Evolutionary conservation across 2,113 vertebrate genomes (phyloP), one percentile per base, ranked within the genome.

Genomic region (Ellobius talpinus): DNA sequence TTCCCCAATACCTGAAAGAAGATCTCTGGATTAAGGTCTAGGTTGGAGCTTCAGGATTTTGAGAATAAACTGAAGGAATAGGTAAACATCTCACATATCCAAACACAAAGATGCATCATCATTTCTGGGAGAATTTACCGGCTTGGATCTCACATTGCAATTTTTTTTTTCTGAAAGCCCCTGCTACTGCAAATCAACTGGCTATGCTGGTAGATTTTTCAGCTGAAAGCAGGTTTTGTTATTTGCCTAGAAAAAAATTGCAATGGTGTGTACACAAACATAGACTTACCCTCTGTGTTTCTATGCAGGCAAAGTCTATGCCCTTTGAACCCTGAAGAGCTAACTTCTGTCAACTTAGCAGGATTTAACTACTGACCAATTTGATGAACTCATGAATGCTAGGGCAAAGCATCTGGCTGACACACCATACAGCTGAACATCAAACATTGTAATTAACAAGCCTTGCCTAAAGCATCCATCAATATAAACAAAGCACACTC

Each of bases 381-480:
- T 92, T 73, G 50, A 81, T 42, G 36, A 63, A 72, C 47, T 91
- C 55, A 85, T 9, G 88, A 93, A 93, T 72, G 63, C 39, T 84
- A 88, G 74, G 7, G 63, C 65, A 85, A 79, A 95, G 76, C 55
- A 96, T 5, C 78, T 45, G 6, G 72, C 58, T 10, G 7, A 91
- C 66, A 96, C 65, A 88, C 45, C 16, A 58, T 55, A 31, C 82
- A 81, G 24, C 50, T 94, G 96, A 95, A 23, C 81, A 87, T 73
- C 93, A 52, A 78, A 91, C 88, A 89, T 42, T 89, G 36, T 91
- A 87, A 87, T 96, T 78, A 93, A 91, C 39, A 89, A 47, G 36
- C 92, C 50, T 91, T 73, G 93, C 26, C 82, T 93, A 95, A 70
- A 87, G 68, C 45, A 93, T 94, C 65, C 33, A 72, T 96, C 61